A percentile compares a stretch with the other conserved stretches of the same genome.
Conservation (phyloP, 2,888 invertebrate species). For the Ryuthela nishihirai region DNA sequence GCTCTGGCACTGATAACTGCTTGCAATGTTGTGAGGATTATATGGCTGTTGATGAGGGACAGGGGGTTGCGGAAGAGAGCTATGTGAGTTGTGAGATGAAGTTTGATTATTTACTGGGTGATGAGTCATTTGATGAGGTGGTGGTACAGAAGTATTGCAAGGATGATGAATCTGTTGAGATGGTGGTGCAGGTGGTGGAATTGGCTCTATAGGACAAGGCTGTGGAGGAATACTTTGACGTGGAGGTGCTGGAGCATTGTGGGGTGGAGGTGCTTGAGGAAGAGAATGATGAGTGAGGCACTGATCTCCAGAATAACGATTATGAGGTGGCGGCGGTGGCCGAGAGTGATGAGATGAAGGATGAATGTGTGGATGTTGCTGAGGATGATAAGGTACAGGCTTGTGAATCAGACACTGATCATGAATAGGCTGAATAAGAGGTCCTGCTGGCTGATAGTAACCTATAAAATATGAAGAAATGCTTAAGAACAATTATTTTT, state of each 20-base stretch:
- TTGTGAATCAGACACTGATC: constrained; percentile 44
- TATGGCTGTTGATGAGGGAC: neutral
- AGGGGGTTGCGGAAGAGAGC: neutral
- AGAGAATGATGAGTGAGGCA: constrained; percentile 25
- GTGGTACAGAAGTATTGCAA: neutral
- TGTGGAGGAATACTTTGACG: constrained; percentile 8
- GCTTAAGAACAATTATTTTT: too few species aligned
- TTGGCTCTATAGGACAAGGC: constrained; percentile 10
- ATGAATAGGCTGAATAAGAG: constrained; percentile 60
- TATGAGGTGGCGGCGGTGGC: constrained; percentile 10
- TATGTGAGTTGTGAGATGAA: neutral
- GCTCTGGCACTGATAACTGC: neutral
- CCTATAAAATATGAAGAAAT: too few species aligned
- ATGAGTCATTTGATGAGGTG: too few species aligned
- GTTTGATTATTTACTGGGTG: too few species aligned
- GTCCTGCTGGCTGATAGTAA: constrained; percentile 81
- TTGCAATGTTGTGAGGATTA: neutral
- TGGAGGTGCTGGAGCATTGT: constrained; percentile 4
- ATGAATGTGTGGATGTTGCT: constrained; percentile 22
- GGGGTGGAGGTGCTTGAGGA: constrained; percentile 15
- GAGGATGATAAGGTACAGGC: constrained; percentile 45
- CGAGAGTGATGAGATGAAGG: constrained; percentile 22
- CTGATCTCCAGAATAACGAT: constrained; percentile 18
- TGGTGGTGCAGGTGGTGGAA: neutral
- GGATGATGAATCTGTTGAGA: neutral